Evolutionary conservation across 2,888 invertebrate species (phyloP), one percentile per base, ranked within the genome.

Genomic region (Leucoptera coffeella): DNA sequence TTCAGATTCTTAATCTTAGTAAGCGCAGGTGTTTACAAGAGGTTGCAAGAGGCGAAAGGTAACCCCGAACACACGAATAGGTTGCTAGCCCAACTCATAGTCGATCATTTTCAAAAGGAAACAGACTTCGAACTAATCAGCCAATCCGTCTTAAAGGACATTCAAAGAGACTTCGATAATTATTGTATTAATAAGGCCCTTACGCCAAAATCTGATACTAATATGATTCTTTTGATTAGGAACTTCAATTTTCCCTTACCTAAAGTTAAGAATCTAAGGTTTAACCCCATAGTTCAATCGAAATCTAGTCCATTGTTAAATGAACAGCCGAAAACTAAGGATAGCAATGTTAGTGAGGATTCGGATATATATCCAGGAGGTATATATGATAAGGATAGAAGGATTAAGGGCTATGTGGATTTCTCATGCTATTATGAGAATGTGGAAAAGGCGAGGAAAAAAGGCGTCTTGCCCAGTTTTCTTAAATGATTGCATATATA

Each of bases 201-300:
- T 22, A 67, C 62, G 1, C 74, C 65, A 1, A 73, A 74, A 39
- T 80, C 82, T 22, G 74, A 88, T 17, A 89, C 88, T 10, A 91
- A 92, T 41, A 87, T 91, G 45, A 89, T 91, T 0, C 62, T 94
- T 12, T 50, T 93, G 1, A 82, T 94, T 28, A 72, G 91, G 22
- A 91, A 91, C 50, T 92, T 93, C 41, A 89, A 87, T 44, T 89
- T 82, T 42, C 75, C 83, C 1, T 56, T 89, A 12, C 80, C 85
- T 0, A 76, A 80, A 35, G 75, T 77, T 1, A 37, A 45, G 8
- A 42, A 41, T 1, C 78, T 80, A 0, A 52, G 77, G 22, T 81
- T 82, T 40, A 80, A 80, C 49, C 78, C 81, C 0, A 64, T 78
- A 2, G 69, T 78, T 1, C 73, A 75, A 37, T 65, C 71, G 0